Conservation (phyloP, 2,888 invertebrate genomes). For the Tupiocoris notatus region DNA sequence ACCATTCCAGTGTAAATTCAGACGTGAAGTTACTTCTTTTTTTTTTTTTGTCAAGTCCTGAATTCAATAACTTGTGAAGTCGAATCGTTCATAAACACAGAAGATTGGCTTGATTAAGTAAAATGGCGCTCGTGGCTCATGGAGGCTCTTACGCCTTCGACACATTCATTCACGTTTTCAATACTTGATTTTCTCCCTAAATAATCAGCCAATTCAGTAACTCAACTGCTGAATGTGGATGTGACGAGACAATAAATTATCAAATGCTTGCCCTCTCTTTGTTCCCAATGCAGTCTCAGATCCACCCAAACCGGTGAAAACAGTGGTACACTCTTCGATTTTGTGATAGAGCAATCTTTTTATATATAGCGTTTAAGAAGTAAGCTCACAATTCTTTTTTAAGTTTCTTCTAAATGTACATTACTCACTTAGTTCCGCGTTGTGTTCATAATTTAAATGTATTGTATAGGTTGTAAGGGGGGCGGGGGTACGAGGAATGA, state of each 20-base stretch:
- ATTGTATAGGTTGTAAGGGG: slow-evolving; percentile 6
- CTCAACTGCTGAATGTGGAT: neutral
- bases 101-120: too few species aligned
- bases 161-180: too few species aligned
- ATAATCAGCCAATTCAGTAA: neutral
- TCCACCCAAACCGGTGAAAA: neutral
- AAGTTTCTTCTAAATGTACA: slow-evolving; percentile 20
- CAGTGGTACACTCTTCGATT: slow-evolving; percentile 38
- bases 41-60: too few species aligned
- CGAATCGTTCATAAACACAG: too few species aligned
- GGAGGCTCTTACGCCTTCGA: too few species aligned
- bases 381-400: slow-evolving; percentile 27
- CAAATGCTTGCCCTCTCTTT: too few species aligned
- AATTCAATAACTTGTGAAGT: too few species aligned
- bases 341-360: slow-evolving; percentile 37
- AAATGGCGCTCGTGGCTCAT: too few species aligned
- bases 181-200: too few species aligned
- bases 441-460: slow-evolving; percentile 36
- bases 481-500: neutral
- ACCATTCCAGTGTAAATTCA: too few species aligned
- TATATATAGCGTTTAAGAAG: slow-evolving; percentile 18
- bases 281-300: too few species aligned
- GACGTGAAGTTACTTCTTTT: too few species aligned
- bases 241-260: neutral
- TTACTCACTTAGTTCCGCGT: slow-evolving; percentile 20